Evolutionary conservation across 2,797 vertebrate species (phyloP), one percentile per base, ranked within the genome.

Genomic region (Catharus ustulatus): DNA sequence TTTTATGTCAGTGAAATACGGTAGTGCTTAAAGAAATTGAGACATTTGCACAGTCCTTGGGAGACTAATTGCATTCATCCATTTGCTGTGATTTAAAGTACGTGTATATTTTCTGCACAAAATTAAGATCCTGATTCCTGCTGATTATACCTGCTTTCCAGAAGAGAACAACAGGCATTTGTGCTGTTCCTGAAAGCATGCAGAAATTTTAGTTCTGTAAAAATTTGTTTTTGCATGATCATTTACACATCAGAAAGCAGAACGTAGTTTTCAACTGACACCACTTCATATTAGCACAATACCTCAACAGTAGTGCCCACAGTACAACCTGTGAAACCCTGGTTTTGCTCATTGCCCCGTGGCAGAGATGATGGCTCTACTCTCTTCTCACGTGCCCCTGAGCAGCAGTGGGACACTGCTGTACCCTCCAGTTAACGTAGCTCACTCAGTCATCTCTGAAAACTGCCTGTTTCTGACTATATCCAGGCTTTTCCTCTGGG

Each of bases 291-390:
- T 38, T 42, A 27, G n/a, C 51, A 38, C 21, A 22, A 29, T 8
- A 27, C 6, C 21, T 30, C 20, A 58, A 3, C 17, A 42, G 29
- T 18, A 38, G 16, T 34, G 8, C 34, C 17, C 6, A 21, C 23
- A 32, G 58, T 7, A 45, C 4, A 17, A 6, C 46, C 24, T 11
- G 30, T 0, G 1, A 73, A 48, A 48, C 7, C 23, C 34, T 52
- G 18, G 0, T 24, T n/a, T 52, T 74, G 29, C 40, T 32, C 15
- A 21, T 14, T 3, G 4, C 5, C 15, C 30, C 0, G 0, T 2
- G 21, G 69, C 11, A 61, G 34, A 55, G 29, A 6, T 17, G 13
- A 26, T 0, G 0, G 30, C 32, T 69, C n/a, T 79, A 68, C 67
- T 49, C 16, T 27, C 67, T 49, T 43, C 45, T 48, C 4, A 1